These are phyloP conservation scores for Chondrosia reniformis DNA, from an alignment of 37 sponge, comb jelly and placozoan species.

Conservation along the genomic window DNA sequence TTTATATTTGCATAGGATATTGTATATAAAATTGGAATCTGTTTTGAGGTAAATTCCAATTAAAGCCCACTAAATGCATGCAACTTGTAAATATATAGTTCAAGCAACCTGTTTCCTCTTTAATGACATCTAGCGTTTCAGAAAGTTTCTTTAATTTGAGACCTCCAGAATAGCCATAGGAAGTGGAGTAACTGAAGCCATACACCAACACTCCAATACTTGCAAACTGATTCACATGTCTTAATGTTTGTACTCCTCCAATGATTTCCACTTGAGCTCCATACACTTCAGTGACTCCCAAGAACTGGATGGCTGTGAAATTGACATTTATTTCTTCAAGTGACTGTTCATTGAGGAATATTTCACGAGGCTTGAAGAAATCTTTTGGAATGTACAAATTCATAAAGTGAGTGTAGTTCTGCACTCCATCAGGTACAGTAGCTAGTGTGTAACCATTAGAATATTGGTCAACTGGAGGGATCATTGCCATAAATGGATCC, in stretches of 20 bases:
- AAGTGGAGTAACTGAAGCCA: background rate
- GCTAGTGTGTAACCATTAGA: conserved; percentile 24
- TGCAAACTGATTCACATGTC: background rate
- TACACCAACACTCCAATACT: conserved; percentile 8
- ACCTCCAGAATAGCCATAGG: conserved; percentile 20
- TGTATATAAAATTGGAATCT: too few species aligned
- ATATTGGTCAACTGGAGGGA: conserved; percentile 65
- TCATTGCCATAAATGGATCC: conserved; percentile 57
- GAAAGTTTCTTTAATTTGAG: too few species aligned
- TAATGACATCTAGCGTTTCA: too few species aligned
- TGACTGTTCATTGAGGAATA: background rate
- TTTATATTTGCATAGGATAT: too few species aligned
- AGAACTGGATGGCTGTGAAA: background rate
- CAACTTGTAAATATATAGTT: too few species aligned
- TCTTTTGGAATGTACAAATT: background rate
- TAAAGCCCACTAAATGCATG: too few species aligned
- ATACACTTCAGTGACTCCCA: background rate
- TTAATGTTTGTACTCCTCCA: conserved; percentile 1
- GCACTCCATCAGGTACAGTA: background rate
- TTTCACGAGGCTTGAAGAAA: background rate
- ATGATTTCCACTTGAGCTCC: background rate
- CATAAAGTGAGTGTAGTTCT: background rate
- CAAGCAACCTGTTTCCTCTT: too few species aligned
- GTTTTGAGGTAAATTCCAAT: too few species aligned
- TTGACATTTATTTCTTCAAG: too few species aligned